Percentiles rank a stretch among this genome's conserved stretches.
Evolutionary conservation across 2,113 vertebrate species (phyloP).

Genomic region (Pachypanchax playfairii): DNA sequence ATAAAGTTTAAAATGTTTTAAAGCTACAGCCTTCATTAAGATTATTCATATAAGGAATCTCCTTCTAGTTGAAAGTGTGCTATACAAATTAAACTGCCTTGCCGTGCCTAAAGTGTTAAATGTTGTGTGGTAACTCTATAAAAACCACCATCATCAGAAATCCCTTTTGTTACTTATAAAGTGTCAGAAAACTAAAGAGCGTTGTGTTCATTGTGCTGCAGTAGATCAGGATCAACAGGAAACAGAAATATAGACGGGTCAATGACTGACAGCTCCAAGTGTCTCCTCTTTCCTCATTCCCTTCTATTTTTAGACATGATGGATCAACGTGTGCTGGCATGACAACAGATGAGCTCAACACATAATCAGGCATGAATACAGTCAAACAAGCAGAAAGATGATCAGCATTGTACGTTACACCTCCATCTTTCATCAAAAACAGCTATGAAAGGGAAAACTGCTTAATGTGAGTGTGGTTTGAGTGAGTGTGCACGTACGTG

Average conservation of each 20-base stretch:
- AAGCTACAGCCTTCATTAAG: too few species aligned
- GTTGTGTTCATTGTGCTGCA: accelerated
- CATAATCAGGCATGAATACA: neutral
- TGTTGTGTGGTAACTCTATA: too few species aligned
- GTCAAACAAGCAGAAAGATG: neutral
- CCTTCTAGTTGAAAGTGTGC: too few species aligned
- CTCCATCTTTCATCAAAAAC: neutral
- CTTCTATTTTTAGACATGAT: slow-evolving; percentile 57
- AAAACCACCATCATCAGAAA: too few species aligned
- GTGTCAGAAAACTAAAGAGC: too few species aligned
- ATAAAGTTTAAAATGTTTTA: too few species aligned
- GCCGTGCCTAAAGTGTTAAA: too few species aligned
- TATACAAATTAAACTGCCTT: too few species aligned
- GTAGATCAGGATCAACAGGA: neutral
- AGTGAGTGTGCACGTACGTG: neutral
- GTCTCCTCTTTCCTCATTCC: slow-evolving; percentile 32
- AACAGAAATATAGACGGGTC: slow-evolving; percentile 17
- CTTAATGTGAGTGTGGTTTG: neutral
- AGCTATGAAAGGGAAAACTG: neutral
- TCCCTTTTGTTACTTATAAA: too few species aligned
- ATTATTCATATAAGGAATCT: too few species aligned
- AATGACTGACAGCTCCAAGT: slow-evolving; percentile 69
- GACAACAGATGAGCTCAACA: too few species aligned
- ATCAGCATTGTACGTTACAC: neutral
- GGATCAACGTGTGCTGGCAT: too few species aligned